Base-by-base conservation (phyloP, 2,888 invertebrate species). In the Julus scanicus region DNA sequence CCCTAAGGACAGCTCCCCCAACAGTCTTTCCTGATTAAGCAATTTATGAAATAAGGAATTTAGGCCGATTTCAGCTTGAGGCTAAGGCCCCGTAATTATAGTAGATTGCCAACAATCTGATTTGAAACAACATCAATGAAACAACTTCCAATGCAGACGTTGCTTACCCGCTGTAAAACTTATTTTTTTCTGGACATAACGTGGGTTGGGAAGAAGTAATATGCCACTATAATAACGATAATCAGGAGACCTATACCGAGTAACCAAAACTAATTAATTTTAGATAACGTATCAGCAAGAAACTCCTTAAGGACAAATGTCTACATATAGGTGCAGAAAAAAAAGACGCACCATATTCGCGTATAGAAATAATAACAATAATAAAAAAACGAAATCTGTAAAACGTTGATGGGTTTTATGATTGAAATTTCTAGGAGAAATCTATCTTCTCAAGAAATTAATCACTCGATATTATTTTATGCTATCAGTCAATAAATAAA, bases 401-500 rank as follows among this genome's bases (percentile, higher is more conserved):
- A 63, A 71, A 71, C 20, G 71, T 71, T 71, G 29, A n/a, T 71
- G 71, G 71, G 20, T 71, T 71, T 71, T 71, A 20, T 71, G 71
- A 71, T 71, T 71, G 71, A 71, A 71, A 71, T 71, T 71, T 71
- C 29, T 20, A 1, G 4, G 20, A n/a, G 71, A 71, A 71, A 71
- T 48, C 84, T 84, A 44, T 84, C 40, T n/a, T 5, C 40, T 39
- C 20, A 40, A 44, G 40, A 84, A 84, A 84, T 84, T 84, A 84
- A 84, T 84, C 84, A 84, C 40, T 40, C 84, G 48, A 84, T 84
- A 44, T 84, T 84, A 84, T 40, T 44, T 84, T n/a, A 13, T 9
- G 84, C 48, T 17, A 84, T 84, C 84, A 84, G 48, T 48, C 84
- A 84, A 84, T 84, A 44, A 84, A 84, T 84, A 84, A 84, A 48